These are phyloP conservation scores for Polyommatus icarus DNA, from an alignment of 2,888 invertebrate species.

Conservation along the genomic window DNA sequence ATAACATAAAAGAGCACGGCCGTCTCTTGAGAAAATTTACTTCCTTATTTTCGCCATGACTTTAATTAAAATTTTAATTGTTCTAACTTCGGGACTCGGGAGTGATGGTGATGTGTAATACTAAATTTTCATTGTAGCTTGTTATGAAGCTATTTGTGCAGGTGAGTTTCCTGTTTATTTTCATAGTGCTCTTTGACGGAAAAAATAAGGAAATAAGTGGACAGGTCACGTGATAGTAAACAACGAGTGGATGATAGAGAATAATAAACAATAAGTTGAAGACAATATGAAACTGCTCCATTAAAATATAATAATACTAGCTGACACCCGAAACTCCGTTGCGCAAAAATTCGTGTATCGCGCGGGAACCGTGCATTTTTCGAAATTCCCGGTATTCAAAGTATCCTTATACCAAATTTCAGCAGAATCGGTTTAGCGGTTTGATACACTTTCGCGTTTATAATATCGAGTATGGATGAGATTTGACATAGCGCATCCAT, in stretches of 20 bases:
- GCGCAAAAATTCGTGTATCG: too few relatives aligned
- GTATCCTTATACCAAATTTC: too few relatives aligned
- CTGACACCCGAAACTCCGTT: too few relatives aligned
- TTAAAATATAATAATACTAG: too few relatives aligned
- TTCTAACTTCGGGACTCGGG: neutral
- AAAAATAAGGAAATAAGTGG: neutral
- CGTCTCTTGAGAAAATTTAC: neutral
- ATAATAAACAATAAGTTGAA: neutral
- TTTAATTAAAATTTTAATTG: slow-evolving; percentile 30
- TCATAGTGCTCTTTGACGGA: neutral
- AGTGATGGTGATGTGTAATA: slow-evolving; percentile 18
- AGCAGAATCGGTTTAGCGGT: too few relatives aligned
- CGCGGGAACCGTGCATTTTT: too few relatives aligned
- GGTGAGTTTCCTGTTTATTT: neutral
- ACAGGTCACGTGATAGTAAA: neutral
- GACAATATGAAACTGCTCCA: too few relatives aligned
- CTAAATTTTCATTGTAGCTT: slow-evolving; percentile 14
- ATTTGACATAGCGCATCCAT: too few relatives aligned
- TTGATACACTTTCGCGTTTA: too few relatives aligned
- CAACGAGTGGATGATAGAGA: too few relatives aligned
- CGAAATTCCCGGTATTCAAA: too few relatives aligned
- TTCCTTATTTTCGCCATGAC: slow-evolving; percentile 14
- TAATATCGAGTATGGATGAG: too few relatives aligned
- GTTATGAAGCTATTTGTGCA: neutral
- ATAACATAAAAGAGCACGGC: neutral